phyloP scores from a whole-genome alignment of 2,113 vertebrate species.

The Lontra canadensis region DNA sequence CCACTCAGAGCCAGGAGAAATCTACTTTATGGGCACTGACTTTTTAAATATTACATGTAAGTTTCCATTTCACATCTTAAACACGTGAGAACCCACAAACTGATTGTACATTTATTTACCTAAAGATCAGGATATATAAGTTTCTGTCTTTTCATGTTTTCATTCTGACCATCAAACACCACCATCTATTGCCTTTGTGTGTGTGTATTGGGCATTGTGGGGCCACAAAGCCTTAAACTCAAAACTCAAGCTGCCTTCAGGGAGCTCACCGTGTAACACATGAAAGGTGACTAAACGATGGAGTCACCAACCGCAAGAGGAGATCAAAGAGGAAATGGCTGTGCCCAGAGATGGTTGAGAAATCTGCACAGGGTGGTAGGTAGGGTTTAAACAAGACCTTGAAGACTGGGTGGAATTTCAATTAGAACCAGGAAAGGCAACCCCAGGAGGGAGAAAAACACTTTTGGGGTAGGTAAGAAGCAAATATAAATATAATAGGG shows the following conservation, averaged over 20 bases:
- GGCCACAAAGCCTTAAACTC: not conserved
- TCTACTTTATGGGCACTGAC: not conserved
- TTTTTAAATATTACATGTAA: not conserved
- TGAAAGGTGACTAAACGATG: not conserved
- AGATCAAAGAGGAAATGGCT: not conserved
- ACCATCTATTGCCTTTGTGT: not conserved
- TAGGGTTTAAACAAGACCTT: not conserved
- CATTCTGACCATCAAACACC: not conserved
- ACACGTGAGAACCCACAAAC: not conserved
- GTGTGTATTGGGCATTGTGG: not conserved
- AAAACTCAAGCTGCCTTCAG: not conserved
- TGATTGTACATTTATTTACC: not conserved
- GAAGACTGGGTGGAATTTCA: not conserved
- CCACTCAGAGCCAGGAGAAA: not conserved
- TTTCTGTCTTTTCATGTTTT: not conserved
- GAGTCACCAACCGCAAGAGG: not conserved
- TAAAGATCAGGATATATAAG: not conserved
- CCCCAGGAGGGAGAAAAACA: not conserved
- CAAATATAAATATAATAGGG: not conserved
- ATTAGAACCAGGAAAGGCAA: not conserved
- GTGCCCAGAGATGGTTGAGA: not conserved
- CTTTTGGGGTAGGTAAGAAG: not conserved
- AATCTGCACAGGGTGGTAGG: not conserved
- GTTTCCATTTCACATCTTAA: conserved; percentile 32
- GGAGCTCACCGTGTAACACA: not conserved